Evolutionary conservation across 2,797 vertebrate genomes (phyloP).

Genomic region (Alfaro cultratus): DNA sequence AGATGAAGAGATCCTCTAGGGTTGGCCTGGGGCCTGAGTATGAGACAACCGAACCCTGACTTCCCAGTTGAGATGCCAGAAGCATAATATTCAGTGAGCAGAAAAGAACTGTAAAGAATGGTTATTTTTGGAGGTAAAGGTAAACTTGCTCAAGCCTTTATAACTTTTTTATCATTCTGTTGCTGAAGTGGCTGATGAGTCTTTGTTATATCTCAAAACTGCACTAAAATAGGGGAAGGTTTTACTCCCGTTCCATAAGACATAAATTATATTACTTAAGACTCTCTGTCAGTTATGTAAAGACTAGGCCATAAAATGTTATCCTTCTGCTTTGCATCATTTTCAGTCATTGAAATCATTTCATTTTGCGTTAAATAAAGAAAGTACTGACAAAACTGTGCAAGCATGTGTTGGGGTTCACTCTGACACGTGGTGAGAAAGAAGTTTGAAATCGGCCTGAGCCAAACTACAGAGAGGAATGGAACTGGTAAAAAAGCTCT

Average conservation of each 20-base stretch:
- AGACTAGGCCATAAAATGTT: background rate
- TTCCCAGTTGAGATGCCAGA: constrained; percentile 48
- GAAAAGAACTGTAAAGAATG: constrained; percentile 41
- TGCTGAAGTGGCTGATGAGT: background rate
- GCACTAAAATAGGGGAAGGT: background rate
- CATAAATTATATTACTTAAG: background rate
- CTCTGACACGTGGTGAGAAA: background rate
- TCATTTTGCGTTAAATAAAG: background rate
- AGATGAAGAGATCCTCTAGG: constrained; percentile 73
- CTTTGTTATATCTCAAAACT: background rate
- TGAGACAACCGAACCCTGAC: constrained; percentile 51
- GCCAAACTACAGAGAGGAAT: background rate
- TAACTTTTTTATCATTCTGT: background rate
- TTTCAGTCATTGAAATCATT: background rate
- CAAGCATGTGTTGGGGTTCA: background rate
- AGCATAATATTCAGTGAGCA: constrained; percentile 52
- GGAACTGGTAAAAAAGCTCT: background rate
- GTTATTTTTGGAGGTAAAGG: constrained; percentile 17
- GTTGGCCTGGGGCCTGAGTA: constrained; percentile 72
- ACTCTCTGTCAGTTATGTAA: background rate
- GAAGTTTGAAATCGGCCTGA: background rate
- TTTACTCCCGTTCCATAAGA: background rate
- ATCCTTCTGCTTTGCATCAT: background rate
- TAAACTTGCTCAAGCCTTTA: constrained; percentile 17
- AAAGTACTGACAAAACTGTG: background rate